Evolutionary conservation across 1,140 invertebrate species (phyloP).

Genomic region (Acromyrmex echinatior): DNA sequence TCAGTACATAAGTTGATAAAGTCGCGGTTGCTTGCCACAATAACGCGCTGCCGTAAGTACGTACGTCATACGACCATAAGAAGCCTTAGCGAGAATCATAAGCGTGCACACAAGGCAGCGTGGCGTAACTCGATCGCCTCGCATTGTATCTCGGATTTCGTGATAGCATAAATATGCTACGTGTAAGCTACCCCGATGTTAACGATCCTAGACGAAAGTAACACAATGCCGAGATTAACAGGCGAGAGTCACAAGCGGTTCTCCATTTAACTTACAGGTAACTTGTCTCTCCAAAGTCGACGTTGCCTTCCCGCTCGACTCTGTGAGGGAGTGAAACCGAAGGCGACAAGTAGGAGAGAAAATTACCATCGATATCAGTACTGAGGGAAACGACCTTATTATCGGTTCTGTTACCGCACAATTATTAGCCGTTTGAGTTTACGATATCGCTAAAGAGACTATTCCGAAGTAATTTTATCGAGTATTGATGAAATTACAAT

Average conservation of each 20-base stretch:
- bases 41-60: constrained; percentile 54
- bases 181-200: constrained; percentile 71
- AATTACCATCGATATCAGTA: neutral
- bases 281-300: neutral
- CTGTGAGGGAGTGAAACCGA: neutral
- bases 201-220: constrained; percentile 77
- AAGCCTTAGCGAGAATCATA: constrained; percentile 71
- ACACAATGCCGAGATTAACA: constrained; percentile 68
- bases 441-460: neutral
- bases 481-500: neutral
- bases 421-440: neutral
- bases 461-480: constrained; percentile 6
- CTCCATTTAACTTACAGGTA: neutral
- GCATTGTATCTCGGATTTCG: constrained; percentile 83
- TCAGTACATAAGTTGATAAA: constrained; percentile 31
- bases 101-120: constrained; percentile 63
- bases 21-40: neutral
- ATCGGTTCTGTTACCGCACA: neutral
- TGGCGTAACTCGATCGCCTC: constrained; percentile 77
- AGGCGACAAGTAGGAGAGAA: neutral
- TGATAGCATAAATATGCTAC: constrained; percentile 81
- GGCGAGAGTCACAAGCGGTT: neutral
- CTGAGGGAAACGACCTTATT: neutral
- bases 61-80: constrained; percentile 69
- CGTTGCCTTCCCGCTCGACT: neutral